These are phyloP conservation scores for Aphis gossypii DNA, from an alignment of 1,140 invertebrate genomes.

Conservation along the genomic window DNA sequence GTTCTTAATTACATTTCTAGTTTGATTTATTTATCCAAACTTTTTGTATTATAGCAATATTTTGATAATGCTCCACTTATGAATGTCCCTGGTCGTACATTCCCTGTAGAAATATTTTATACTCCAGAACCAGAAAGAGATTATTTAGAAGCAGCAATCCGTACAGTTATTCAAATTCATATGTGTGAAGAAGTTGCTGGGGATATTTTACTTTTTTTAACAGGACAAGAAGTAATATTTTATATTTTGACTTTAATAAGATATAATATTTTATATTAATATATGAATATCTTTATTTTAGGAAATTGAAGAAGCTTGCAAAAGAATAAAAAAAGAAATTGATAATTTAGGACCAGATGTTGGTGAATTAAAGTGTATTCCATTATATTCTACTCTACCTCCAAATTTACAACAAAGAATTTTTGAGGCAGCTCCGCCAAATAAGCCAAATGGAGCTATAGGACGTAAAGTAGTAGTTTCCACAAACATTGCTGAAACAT, in stretches of 20 bases:
- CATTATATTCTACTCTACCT: slow-evolving; percentile 96
- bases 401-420: slow-evolving; percentile 97
- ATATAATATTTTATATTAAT: neutral
- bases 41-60: slow-evolving; percentile 73
- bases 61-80: slow-evolving; percentile 98
- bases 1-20: neutral
- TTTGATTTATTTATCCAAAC: slow-evolving; percentile 4
- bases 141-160: slow-evolving; percentile 97
- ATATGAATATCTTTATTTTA: slow-evolving; percentile 61
- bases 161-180: slow-evolving; percentile 99
- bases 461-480: slow-evolving; percentile 96
- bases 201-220: slow-evolving; percentile 94
- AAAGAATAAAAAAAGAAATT: slow-evolving; percentile 95
- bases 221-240: slow-evolving; percentile 76
- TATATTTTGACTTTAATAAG: neutral
- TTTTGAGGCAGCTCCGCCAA: slow-evolving; percentile 94
- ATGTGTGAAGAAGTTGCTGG: slow-evolving; percentile 96
- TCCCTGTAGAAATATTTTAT: slow-evolving; percentile 99
- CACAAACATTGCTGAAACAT: slow-evolving; percentile 99
- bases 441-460: slow-evolving; percentile 91
- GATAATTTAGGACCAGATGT: slow-evolving; percentile 96
- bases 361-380: slow-evolving; percentile 98
- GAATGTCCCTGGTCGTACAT: slow-evolving; percentile 96
- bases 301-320: slow-evolving; percentile 99
- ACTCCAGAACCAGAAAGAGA: slow-evolving; percentile 98